Percentiles rank a stretch among this genome's conserved stretches.
Evolutionary conservation across 2,797 vertebrate species (phyloP).

Genomic region (Acipenser oxyrinchus): DNA sequence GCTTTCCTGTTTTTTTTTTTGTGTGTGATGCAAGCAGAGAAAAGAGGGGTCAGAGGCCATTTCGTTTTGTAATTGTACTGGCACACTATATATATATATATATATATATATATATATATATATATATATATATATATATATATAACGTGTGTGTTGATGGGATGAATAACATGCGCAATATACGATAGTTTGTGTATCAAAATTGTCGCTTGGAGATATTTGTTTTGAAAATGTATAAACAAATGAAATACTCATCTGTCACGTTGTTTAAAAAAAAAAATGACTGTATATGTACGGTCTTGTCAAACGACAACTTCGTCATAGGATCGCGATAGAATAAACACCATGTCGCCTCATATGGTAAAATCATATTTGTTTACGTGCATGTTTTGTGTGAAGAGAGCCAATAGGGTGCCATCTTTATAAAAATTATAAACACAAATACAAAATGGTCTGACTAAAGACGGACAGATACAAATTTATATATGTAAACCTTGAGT

Average conservation of each 20-base stretch:
- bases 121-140: too few species aligned
- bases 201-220: too few species aligned
- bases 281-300: slow-evolving; percentile 4
- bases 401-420: too few species aligned
- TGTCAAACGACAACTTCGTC: slow-evolving; percentile 2
- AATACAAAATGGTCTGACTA: too few species aligned
- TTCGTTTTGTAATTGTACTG: slow-evolving; percentile 37
- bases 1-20: slow-evolving; percentile 58
- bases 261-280: neutral
- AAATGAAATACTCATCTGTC: slow-evolving; percentile 5
- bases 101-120: too few species aligned
- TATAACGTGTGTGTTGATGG: too few species aligned
- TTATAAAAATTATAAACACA: too few species aligned
- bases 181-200: too few species aligned
- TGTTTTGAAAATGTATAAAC: slow-evolving; percentile 3
- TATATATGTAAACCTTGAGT: too few species aligned
- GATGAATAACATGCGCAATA: too few species aligned
- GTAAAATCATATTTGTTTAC: slow-evolving; percentile 22
- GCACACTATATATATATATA: too few species aligned
- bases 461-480: too few species aligned
- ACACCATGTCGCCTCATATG: slow-evolving; percentile 7
- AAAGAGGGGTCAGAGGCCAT: slow-evolving; percentile 54
- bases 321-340: slow-evolving; percentile 2
- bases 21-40: slow-evolving; percentile 33
- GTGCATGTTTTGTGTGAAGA: neutral